Conservation (phyloP, 2,113 vertebrate genomes). For the Crocuta crocuta region DNA sequence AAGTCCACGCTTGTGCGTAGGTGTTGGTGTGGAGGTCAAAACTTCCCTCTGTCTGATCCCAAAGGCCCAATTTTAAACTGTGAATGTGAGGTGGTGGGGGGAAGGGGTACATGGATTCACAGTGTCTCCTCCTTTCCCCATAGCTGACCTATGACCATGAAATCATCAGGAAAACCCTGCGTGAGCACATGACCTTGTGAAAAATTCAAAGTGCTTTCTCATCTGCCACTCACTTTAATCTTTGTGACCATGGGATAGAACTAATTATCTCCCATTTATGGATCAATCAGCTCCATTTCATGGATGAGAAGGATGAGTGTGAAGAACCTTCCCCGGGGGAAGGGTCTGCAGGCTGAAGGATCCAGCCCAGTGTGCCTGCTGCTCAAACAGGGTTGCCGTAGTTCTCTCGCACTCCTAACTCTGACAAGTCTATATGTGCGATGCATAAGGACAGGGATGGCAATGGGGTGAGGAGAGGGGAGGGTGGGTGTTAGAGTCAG, state of each 20-base stretch:
- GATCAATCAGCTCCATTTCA: background rate
- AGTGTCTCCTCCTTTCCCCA: background rate
- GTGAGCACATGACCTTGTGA: background rate
- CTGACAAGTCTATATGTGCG: background rate
- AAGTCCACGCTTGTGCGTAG: background rate
- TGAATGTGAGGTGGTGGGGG: too few species aligned
- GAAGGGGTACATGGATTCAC: background rate
- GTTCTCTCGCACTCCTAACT: too few species aligned
- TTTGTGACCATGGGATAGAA: background rate
- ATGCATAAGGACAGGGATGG: background rate
- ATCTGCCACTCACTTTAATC: background rate
- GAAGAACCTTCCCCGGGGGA: background rate
- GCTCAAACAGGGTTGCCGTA: background rate
- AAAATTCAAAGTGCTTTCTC: background rate
- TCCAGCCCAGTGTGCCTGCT: background rate
- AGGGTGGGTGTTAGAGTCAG: too few species aligned
- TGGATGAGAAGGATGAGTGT: background rate
- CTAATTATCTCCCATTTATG: background rate
- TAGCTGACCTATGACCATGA: background rate
- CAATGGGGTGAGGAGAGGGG: accelerated
- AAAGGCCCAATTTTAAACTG: background rate
- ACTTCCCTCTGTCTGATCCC: background rate
- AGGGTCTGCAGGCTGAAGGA: too few species aligned
- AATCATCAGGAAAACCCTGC: background rate
- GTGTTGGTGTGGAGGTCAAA: background rate